Evolutionary conservation across 2,888 invertebrate species (phyloP), one percentile per base, ranked within the genome.

Genomic region (Dendrolimus houi): DNA sequence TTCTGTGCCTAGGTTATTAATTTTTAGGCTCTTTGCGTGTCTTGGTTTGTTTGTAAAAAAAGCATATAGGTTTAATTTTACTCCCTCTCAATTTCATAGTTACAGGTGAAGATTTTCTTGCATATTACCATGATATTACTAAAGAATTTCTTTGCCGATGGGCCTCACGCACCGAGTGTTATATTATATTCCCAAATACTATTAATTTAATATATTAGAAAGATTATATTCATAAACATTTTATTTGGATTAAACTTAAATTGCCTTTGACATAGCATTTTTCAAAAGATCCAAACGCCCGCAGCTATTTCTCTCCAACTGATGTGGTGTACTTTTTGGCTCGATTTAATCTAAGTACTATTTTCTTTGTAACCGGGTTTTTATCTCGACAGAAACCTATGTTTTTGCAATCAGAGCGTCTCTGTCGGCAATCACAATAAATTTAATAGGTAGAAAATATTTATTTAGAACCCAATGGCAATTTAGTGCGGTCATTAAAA

Each of bases 401-500:
- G 68, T 72, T 70, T 72, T 64, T 62, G 64, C 68, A 69, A 73
- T 73, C 64, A 66, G 62, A 62, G 9, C 68, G 66, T 69, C 63
- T 62, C 66, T 62, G 59, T n/a, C 57, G 62, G 66, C 64, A 62
- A 68, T 67, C 64, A 69, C 70, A 71, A 78, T 81, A 79, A 79
- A 81, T 79, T 81, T 81, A 77, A 78, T 72, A 75, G 74, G 73
- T 73, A 72, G 74, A 76, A 70, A 75, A 77, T 29, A 81, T 74
- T 80, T 77, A 75, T 75, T 74, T 73, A 69, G 69, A 66, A 72
- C 72, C 75, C 73, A 68, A 82, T 81, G 77, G 81, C 79, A 80
- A 83, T 81, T 83, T 80, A 80, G 77, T 78, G 64, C 71, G 70
- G 72, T 72, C 81, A 76, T 83, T 83, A 83, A 80, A 82, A 82